Conservation (phyloP, 2,797 vertebrate species). For the Pseudotriccus pelzelni region DNA sequence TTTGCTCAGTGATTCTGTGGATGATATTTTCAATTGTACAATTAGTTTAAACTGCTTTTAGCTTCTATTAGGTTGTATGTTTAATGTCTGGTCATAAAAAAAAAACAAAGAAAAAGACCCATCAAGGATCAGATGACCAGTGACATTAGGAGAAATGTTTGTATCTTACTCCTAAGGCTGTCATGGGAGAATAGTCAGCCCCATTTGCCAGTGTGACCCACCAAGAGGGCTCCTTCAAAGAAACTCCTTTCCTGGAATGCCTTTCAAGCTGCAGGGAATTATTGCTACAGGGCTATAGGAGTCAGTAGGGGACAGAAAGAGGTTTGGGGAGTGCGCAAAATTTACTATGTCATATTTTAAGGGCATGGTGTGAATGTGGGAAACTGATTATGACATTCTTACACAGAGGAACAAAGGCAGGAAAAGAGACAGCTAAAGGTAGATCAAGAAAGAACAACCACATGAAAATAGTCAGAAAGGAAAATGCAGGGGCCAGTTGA, state of each 20-base stretch:
- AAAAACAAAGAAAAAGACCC: background rate
- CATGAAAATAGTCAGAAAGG: background rate
- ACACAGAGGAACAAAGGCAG: background rate
- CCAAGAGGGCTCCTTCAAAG: background rate
- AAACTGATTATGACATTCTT: background rate
- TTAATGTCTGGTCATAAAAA: background rate
- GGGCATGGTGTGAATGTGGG: background rate
- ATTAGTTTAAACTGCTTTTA: background rate
- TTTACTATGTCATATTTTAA: background rate
- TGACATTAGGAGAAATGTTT: accelerated
- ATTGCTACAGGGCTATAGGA: background rate
- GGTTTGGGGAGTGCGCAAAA: background rate
- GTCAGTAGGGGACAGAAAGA: background rate
- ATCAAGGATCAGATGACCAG: background rate
- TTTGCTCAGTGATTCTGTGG: background rate
- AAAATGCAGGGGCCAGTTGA: background rate
- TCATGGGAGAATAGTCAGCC: accelerated
- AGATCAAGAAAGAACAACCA: background rate
- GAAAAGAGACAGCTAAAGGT: background rate
- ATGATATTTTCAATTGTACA: background rate
- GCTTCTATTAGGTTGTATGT: background rate
- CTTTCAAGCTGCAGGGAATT: background rate
- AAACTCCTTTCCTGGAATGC: background rate
- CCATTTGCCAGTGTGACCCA: background rate
- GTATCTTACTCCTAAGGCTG: background rate